Evolutionary conservation across 2,113 vertebrate genomes (phyloP).

Genomic region (Peromyscus leucopus): DNA sequence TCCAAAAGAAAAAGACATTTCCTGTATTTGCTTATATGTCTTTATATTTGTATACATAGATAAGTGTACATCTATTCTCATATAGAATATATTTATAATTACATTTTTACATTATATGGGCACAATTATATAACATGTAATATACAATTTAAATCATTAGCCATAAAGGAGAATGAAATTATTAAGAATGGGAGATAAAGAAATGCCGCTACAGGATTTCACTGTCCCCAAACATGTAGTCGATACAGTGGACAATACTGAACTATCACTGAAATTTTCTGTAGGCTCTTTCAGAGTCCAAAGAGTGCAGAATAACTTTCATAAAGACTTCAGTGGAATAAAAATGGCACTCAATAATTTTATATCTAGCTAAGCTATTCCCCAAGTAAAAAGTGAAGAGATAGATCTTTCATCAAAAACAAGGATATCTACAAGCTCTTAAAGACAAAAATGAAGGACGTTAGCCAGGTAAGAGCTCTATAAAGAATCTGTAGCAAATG

Average conservation of each 20-base stretch:
- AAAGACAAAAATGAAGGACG: not conserved
- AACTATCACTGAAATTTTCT: not conserved
- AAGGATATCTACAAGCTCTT: not conserved
- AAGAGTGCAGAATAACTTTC: not conserved
- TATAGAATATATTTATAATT: not conserved
- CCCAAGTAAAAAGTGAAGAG: not conserved
- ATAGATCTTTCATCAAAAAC: not conserved
- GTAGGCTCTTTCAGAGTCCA: not conserved
- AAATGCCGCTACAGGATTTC: not conserved
- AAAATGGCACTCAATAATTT: not conserved
- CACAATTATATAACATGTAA: not conserved
- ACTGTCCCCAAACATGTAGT: not conserved
- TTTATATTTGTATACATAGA: not conserved
- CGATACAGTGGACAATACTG: no score
- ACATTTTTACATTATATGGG: not conserved
- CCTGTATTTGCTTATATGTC: not conserved
- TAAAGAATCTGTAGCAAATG: not conserved
- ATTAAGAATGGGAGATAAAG: not conserved
- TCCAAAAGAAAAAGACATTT: not conserved
- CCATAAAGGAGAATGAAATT: not conserved
- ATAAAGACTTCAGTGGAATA: not conserved
- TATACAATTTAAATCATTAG: not conserved
- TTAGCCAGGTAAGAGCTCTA: not conserved
- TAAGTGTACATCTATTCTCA: not conserved
- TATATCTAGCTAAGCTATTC: slow-evolving; percentile 35